Evolutionary conservation across 2,113 vertebrate genomes (phyloP).

Genomic region (Anhinga rufa): DNA sequence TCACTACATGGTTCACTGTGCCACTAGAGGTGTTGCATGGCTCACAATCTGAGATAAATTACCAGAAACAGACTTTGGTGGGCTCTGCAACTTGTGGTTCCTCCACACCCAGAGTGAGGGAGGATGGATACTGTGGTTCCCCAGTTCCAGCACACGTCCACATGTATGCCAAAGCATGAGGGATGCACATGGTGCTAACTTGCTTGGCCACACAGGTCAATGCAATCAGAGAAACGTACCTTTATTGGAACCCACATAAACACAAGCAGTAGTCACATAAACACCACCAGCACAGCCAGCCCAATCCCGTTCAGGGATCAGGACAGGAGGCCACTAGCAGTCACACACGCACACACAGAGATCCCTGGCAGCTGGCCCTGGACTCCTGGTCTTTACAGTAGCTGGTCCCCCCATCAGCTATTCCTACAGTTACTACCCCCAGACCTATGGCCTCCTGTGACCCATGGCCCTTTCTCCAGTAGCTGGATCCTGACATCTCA

Average conservation of each 20-base stretch:
- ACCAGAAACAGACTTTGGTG: neutral
- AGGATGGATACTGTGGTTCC: neutral
- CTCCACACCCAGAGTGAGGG: neutral
- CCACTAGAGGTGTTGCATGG: neutral
- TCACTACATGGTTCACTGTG: accelerated
- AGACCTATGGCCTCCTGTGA: neutral
- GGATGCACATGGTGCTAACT: neutral
- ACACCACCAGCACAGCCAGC: neutral
- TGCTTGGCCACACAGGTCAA: neutral
- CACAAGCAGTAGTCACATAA: neutral
- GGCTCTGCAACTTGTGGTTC: neutral
- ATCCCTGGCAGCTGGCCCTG: neutral
- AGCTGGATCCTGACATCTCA: accelerated
- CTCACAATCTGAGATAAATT: neutral
- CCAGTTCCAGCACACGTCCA: neutral
- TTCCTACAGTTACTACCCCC: neutral
- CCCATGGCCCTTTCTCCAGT: accelerated
- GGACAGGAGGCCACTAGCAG: neutral
- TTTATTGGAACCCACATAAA: neutral
- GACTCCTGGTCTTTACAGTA: neutral
- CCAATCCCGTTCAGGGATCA: accelerated
- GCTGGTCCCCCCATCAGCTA: neutral
- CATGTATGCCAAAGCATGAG: accelerated
- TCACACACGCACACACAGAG: neutral
- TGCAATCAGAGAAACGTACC: accelerated